These are phyloP conservation scores for Strix occidentalis DNA, from an alignment of 2,797 vertebrate genomes.

Conservation along the genomic window DNA sequence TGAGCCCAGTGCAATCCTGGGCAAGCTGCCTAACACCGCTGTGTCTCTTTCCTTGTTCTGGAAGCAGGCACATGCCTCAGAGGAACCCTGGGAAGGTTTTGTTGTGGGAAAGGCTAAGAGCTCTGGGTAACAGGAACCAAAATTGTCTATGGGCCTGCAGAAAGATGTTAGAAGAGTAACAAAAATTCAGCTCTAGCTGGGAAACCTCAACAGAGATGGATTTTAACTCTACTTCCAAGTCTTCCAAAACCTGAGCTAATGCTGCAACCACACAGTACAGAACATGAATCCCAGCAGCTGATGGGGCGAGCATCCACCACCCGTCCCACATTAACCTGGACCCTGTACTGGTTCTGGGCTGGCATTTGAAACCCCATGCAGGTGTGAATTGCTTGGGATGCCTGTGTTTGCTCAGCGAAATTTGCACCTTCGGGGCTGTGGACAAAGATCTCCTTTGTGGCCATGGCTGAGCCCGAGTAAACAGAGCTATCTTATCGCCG, in stretches of 20 bases:
- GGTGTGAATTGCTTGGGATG: constrained; percentile 24
- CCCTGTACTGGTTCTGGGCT: rapidly evolving
- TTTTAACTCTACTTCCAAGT: not conserved
- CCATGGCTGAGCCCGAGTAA: not conserved
- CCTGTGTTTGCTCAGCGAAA: constrained; percentile 18
- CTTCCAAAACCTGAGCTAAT: not conserved
- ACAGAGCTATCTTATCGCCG: constrained; percentile 21
- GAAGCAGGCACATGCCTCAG: rapidly evolving
- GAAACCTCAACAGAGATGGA: not conserved
- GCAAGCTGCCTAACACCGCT: rapidly evolving
- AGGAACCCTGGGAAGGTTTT: not conserved
- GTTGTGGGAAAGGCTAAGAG: not conserved
- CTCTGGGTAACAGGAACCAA: not conserved
- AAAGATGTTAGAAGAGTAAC: not conserved
- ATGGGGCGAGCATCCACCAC: not conserved
- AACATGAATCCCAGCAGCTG: rapidly evolving
- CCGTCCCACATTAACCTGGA: not conserved
- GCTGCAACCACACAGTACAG: not conserved
- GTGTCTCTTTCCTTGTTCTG: constrained; percentile 1
- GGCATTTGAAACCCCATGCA: not conserved
- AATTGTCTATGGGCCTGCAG: not conserved
- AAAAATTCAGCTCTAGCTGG: not conserved
- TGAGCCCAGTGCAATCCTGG: not conserved
- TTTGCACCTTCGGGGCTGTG: not conserved
- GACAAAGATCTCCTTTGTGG: constrained; percentile 30